Evolutionary conservation across 2,113 vertebrate genomes (phyloP), one percentile per base, ranked within the genome.

Genomic region (Psilopogon haemacephalus): DNA sequence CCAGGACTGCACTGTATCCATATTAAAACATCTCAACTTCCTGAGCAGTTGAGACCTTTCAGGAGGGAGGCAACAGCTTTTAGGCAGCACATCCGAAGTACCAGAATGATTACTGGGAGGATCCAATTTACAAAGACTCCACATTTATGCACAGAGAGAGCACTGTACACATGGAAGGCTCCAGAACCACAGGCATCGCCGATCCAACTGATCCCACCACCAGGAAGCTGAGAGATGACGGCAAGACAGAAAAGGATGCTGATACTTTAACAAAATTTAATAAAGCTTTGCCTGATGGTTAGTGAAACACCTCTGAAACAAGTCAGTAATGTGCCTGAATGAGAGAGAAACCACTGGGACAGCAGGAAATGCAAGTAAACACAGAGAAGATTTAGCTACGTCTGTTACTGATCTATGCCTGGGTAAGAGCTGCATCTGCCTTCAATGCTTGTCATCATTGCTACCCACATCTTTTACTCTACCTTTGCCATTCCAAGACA

Each of bases 41-140:
- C 11, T 21, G 55, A 95, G 46, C 54, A 88, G 83, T 68, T 35
- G 12, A 42, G 62, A 58, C 83, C 9, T 56, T 48, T 21, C 30
- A 78, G 67, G 58, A 79, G 59, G 58, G 70, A 91, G n/a, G 16
- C 67, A 56, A 35, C 55, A 76, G 79, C 91, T 84, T 84, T 16
- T 56, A 27, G 84, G 84, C 74, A 42, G 58, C 87, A 24, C 15
- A 9, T 15, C 15, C 28, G 32, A 32, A 50, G 10, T 2, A 50
- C n/a, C 48, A 50, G 48, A 42, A 44, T 1, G 10, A 32, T 62
- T 1, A 32, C 40, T 27, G 15, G 16, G 44, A 69, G 15, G 21
- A 35, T 26, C 48, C 1, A 0, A 7, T 23, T 13, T 15, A 15
- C 0, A 4, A 46, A 46, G 8, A 42, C 67, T n/a, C 30, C 17